Conservation (phyloP, 2,113 vertebrate genomes). For the Cryptomyrus ogoouensis region DNA sequence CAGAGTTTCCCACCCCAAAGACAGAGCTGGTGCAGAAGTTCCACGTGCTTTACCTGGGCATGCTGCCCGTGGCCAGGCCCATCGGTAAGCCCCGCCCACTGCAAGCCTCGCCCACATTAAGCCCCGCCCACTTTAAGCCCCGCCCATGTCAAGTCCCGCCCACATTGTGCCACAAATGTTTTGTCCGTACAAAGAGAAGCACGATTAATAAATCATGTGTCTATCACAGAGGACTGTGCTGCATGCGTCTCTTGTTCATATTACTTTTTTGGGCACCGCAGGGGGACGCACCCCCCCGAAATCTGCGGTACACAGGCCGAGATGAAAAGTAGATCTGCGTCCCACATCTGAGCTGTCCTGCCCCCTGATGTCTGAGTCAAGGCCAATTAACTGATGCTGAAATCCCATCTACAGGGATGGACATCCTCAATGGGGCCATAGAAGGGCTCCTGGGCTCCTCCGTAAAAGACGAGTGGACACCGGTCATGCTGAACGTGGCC, state of each 20-base stretch:
- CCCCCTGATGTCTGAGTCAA: not conserved
- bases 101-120: conserved; percentile 47
- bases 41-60: conserved; percentile 87
- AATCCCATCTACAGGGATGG: conserved; percentile 72
- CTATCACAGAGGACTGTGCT: not conserved
- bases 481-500: conserved; percentile 89
- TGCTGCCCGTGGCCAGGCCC: conserved; percentile 78
- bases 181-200: not conserved
- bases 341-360: not conserved
- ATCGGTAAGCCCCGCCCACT: conserved; percentile 66
- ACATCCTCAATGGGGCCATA: conserved; percentile 87
- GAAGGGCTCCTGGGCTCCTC: conserved; percentile 76
- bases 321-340: not conserved
- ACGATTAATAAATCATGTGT: no score
- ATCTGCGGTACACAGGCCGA: not conserved
- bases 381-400: not conserved
- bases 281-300: not conserved
- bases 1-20: conserved; percentile 98
- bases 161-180: not conserved
- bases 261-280: not conserved
- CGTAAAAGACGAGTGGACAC: conserved; percentile 76
- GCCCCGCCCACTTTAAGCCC: not conserved
- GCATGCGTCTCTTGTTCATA: not conserved
- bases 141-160: not conserved
- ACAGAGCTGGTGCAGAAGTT: conserved; percentile 95